Percentiles rank a stretch among this genome's conserved stretches.
Evolutionary conservation across 2,113 vertebrate genomes (phyloP).

Genomic region (Pampusana beccarii): DNA sequence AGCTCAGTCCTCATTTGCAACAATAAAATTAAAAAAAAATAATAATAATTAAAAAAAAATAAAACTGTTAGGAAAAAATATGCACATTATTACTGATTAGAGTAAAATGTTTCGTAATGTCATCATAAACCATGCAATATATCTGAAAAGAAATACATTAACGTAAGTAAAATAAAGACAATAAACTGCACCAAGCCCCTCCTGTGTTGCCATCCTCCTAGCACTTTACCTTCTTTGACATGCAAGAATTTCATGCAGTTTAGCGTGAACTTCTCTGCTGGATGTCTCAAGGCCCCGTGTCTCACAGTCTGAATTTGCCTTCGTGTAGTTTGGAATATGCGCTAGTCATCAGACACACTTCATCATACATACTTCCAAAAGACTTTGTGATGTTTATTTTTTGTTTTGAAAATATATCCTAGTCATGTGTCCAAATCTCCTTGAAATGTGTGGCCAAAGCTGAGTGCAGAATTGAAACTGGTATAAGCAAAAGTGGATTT

Average conservation of each 20-base stretch:
- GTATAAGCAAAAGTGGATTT: background rate
- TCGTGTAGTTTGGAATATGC: fast-evolving
- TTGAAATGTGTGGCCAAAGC: background rate
- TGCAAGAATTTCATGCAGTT: background rate
- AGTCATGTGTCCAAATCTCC: background rate
- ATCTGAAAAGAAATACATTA: background rate
- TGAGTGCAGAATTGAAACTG: background rate
- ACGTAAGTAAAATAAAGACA: background rate
- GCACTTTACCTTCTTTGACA: background rate
- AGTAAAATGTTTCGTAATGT: background rate
- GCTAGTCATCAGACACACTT: background rate
- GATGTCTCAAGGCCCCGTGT: background rate
- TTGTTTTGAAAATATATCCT: background rate
- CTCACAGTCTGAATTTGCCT: background rate
- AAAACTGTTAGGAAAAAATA: background rate
- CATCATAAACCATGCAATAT: background rate
- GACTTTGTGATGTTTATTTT: background rate
- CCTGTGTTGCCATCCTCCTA: background rate
- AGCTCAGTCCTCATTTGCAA: background rate
- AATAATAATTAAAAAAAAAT: too few relatives aligned
- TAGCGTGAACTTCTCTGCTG: background rate
- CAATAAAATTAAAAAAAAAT: background rate
- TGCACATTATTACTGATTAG: background rate
- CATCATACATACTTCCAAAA: background rate
- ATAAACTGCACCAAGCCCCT: background rate